These are phyloP conservation scores for Psilanteris sp. DNA, from an alignment of 1,140 invertebrate genomes.

Conservation along the genomic window DNA sequence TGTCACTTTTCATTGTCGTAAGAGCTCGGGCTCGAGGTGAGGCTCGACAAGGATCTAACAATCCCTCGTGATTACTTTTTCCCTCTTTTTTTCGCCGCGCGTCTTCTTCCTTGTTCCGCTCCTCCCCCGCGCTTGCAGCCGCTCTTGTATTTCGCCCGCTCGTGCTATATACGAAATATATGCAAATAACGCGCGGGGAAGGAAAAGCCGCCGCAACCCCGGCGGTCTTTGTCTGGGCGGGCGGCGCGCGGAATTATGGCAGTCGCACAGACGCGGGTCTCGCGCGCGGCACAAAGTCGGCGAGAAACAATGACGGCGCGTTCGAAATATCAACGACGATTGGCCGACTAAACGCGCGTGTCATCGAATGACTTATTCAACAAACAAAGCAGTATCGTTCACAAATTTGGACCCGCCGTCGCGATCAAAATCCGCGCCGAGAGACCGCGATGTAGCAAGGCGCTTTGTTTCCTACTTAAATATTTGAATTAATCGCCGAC, in stretches of 20 bases:
- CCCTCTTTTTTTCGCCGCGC: background rate
- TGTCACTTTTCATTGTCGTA: conserved; percentile 32
- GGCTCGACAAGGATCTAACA: conserved; percentile 1
- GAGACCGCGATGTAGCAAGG: background rate
- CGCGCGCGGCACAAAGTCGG: too few species aligned
- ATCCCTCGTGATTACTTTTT: conserved; percentile 39
- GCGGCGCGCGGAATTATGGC: too few species aligned
- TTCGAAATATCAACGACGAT: conserved; percentile 52
- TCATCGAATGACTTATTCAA: conserved; percentile 44
- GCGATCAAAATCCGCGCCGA: conserved; percentile 1
- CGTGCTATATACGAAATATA: conserved; percentile 46
- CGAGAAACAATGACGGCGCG: conserved; percentile 47
- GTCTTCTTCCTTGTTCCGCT: background rate
- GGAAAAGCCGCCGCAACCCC: too few species aligned
- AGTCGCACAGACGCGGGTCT: too few species aligned
- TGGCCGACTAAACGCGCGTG: conserved; percentile 37
- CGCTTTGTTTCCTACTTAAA: conserved; percentile 22
- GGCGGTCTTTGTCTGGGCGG: conserved; percentile 39
- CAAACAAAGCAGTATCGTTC: background rate
- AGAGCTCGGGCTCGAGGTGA: background rate
- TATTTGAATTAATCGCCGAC: conserved; percentile 30
- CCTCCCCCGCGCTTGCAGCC: conserved; percentile 19
- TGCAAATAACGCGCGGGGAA: conserved; percentile 34
- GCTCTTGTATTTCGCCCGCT: conserved; percentile 40
- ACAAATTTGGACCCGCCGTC: background rate